Percentiles rank a stretch among this genome's conserved stretches.
These are phyloP conservation scores for Ceratothoa steindachneri DNA, from an alignment of 2,888 invertebrate genomes.

Conservation along the genomic window DNA sequence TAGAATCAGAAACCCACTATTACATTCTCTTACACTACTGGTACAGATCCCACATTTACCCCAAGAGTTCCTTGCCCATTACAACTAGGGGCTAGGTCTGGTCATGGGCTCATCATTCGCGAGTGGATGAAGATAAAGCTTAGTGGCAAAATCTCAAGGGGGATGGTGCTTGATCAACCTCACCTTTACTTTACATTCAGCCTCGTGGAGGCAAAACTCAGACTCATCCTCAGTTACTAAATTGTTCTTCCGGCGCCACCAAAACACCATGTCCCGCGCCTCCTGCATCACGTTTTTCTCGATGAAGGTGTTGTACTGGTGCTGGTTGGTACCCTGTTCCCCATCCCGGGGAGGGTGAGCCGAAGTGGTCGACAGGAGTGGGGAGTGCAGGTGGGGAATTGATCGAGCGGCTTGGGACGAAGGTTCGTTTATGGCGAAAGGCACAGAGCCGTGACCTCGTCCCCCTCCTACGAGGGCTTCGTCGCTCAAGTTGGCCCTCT, in stretches of 20 bases:
- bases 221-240: constrained; percentile 6
- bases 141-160: no score
- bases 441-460: no score
- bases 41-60: no score
- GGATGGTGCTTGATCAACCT: no score
- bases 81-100: no score
- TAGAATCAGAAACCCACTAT: no score
- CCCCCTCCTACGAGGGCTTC: no score
- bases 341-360: constrained; percentile 1
- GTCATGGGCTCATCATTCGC: no score
- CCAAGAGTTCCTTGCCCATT: no score
- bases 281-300: constrained; percentile 23
- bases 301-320: constrained; percentile 19
- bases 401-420: not conserved
- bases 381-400: not conserved
- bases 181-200: constrained; percentile 41
- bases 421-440: no score
- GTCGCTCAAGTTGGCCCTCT: not conserved
- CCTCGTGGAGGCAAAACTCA: constrained; percentile 36
- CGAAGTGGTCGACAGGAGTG: not conserved
- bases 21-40: no score
- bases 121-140: no score
- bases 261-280: constrained; percentile 39
- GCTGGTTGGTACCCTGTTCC: not conserved
- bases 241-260: constrained; percentile 34